Evolutionary conservation across 2,797 vertebrate genomes (phyloP).

Genomic region (Coccyzus lansbergi): DNA sequence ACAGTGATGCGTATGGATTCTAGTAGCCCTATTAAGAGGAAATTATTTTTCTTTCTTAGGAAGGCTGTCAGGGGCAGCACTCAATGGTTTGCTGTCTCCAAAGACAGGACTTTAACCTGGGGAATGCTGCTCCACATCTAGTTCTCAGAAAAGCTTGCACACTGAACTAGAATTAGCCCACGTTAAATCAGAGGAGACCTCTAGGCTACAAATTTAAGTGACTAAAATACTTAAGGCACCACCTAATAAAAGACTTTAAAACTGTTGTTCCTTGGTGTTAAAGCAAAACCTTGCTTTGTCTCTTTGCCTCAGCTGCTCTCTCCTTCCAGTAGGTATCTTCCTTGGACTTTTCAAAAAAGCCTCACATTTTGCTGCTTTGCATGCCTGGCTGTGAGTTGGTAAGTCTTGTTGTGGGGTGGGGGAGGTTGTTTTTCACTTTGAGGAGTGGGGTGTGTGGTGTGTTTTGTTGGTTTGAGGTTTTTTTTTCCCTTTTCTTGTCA

Average conservation of each 20-base stretch:
- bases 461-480: not conserved
- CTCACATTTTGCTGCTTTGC: not conserved
- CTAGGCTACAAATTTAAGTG: not conserved
- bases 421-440: not conserved
- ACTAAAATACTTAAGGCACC: not conserved
- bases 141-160: not conserved
- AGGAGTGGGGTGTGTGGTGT: not conserved
- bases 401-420: not conserved
- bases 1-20: not conserved
- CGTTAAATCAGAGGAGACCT: not conserved
- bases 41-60: not conserved
- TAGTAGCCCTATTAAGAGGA: not conserved
- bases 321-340: not conserved
- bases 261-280: not conserved
- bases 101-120: not conserved
- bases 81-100: not conserved
- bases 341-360: not conserved
- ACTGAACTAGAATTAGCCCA: not conserved
- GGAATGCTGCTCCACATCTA: not conserved
- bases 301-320: not conserved
- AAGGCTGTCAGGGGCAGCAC: not conserved
- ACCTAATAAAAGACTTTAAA: not conserved
- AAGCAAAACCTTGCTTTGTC: not conserved
- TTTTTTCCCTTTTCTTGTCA: too few species aligned
- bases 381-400: not conserved